A percentile compares a stretch with the other conserved stretches of the same genome.
Evolutionary conservation across 1,140 invertebrate species (phyloP).

Genomic region (Dryas iulia): DNA sequence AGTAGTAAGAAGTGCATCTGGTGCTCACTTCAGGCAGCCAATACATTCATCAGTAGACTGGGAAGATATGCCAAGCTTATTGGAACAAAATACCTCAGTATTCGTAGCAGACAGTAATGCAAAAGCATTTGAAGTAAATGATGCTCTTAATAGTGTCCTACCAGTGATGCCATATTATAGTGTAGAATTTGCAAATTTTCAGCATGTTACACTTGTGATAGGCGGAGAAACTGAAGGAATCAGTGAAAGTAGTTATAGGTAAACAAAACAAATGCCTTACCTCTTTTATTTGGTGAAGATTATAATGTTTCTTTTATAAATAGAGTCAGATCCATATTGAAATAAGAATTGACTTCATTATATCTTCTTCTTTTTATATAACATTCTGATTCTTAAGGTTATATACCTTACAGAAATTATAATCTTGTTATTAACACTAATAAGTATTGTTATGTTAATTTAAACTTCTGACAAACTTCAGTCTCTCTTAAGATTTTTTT

Average conservation of each 20-base stretch:
- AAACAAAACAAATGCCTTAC: no score
- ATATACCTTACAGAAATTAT: no score
- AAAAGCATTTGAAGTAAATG: constrained; percentile 35
- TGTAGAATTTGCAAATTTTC: constrained; percentile 79
- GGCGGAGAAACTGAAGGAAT: constrained; percentile 95
- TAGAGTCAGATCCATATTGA: no score
- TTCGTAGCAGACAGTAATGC: constrained; percentile 87
- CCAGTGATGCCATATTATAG: constrained; percentile 84
- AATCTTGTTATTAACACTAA: no score
- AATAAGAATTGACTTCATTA: no score
- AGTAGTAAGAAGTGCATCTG: constrained; percentile 89
- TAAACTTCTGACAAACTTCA: no score
- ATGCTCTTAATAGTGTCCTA: constrained; percentile 54
- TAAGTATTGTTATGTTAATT: no score
- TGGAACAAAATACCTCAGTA: constrained; percentile 81
- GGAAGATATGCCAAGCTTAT: constrained; percentile 81
- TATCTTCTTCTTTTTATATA: no score
- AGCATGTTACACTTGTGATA: constrained; percentile 85
- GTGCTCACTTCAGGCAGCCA: constrained; percentile 91
- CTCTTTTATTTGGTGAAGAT: no score
- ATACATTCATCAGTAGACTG: constrained; percentile 84
- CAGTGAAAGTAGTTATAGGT: constrained; percentile 82
- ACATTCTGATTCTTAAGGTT: no score
- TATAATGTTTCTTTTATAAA: no score
- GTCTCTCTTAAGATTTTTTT: no score